Evolutionary conservation across 2,888 invertebrate species (phyloP).

Genomic region (Nephrotoma flavescens): DNA sequence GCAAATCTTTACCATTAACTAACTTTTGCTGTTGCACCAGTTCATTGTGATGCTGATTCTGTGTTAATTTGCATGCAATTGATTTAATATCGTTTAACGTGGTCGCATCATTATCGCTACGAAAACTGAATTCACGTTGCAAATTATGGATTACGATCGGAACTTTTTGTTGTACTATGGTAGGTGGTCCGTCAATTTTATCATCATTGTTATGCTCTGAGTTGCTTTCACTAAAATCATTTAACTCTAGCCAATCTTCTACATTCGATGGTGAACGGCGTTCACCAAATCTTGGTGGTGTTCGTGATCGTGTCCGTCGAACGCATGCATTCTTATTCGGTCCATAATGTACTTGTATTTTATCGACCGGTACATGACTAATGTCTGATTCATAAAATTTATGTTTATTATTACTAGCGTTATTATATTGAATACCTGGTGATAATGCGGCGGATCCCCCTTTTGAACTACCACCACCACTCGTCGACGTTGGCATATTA

Average conservation of each 20-base stretch:
- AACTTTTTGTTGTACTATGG: not conserved
- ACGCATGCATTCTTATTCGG: constrained; percentile 17
- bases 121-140: constrained; percentile 7
- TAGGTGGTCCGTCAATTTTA: too few relatives aligned
- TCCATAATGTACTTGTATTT: not conserved
- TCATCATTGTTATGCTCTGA: not conserved
- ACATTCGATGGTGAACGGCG: constrained; percentile 30
- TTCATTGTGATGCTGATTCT: constrained; percentile 19
- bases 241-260: constrained; percentile 29
- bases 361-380: not conserved
- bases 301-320: constrained; percentile 6
- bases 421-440: constrained; percentile 11
- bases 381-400: constrained; percentile 5
- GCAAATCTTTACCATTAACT: not conserved
- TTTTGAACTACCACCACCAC: not conserved
- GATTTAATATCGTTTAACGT: not conserved
- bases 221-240: constrained; percentile 12
- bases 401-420: not conserved
- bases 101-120: not conserved
- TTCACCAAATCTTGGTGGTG: constrained; percentile 24
- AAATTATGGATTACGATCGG: constrained; percentile 1
- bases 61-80: constrained; percentile 8
- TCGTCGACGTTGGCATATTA: not conserved
- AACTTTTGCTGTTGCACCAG: constrained; percentile 6
- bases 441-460: constrained; percentile 11